Base-by-base conservation (phyloP, 2,113 vertebrate species). In the Entosphenus tridentatus region DNA sequence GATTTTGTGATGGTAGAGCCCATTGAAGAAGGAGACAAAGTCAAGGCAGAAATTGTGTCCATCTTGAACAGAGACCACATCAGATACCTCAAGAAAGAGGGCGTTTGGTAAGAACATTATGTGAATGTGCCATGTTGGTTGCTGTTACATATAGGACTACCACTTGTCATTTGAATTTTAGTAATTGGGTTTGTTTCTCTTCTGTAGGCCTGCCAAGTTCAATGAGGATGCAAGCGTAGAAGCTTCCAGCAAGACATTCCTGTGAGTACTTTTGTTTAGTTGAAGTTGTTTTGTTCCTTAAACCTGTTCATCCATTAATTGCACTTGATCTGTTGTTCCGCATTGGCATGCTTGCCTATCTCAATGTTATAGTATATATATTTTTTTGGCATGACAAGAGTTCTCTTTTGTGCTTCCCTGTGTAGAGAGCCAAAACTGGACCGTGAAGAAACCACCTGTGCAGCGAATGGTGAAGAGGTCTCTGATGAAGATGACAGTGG, bases 1-100 rank as follows among this genome's bases (percentile, higher is more conserved):
- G 84, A 92, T 71, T 92, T 81, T 72, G 83, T 92, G 72, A 86
- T 92, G 7, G 84, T 92, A 67, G 88, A 92, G 73, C 87, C 88
- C 5, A 92, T 92, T 10, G 83, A 86, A 68, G 88, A 92, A 72
- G 88, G 88, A 67, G 87, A 84, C 71, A 92, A 92, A 67, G 88
- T 92, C 68, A 92, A 89, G 73, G 88, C 83, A 3, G 88, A 92
- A 75, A 92, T 91, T 74, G 80, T 73, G 71, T 83, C 81, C 55
- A 89, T 91, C 72, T 83, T 91, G 8, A 87, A 87, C 76, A 86
- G 85, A 73, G 85, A 87, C 73, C 82, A 92, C 8, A 82, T 89
- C 62, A 80, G 81, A 39, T 70, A 87, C 57, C 77, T 92, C 67
- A 80, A 85, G 70, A 83, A 85, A 73, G 77, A 81, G 1, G 79